Evolutionary conservation across 2,888 invertebrate species (phyloP).

Genomic region (Arrhopalites spinosus): DNA sequence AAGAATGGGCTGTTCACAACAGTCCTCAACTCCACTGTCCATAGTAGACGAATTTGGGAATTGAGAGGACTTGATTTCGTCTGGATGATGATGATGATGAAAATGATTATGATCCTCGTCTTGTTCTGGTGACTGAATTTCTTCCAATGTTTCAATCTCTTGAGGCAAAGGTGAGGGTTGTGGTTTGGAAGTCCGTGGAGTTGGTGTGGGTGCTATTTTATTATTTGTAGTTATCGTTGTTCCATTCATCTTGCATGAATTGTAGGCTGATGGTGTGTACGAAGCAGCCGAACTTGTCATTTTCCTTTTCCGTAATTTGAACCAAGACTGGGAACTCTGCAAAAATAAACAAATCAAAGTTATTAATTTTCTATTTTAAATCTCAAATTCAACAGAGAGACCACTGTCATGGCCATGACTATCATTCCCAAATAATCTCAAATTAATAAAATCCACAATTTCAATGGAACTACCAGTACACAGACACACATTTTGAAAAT

Average conservation of each 20-base stretch:
- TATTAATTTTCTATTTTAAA: no score
- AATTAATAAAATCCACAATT: no score
- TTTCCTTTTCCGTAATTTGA: conserved; percentile 53
- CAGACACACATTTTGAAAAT: no score
- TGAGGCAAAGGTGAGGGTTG: conserved; percentile 22
- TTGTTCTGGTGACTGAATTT: conserved; percentile 31
- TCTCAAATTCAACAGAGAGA: no score
- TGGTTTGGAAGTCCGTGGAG: not conserved
- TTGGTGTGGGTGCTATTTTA: not conserved
- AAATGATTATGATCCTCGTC: conserved; percentile 12
- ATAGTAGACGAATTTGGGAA: conserved; percentile 54
- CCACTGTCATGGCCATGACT: no score
- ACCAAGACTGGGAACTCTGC: conserved; percentile 45
- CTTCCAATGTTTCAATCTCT: conserved; percentile 44
- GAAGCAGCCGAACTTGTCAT: conserved; percentile 41
- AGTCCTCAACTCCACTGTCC: conserved; percentile 56
- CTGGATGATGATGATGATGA: conserved; percentile 31
- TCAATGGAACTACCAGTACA: no score
- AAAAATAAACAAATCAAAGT: no score
- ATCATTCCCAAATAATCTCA: no score
- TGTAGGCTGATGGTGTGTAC: conserved; percentile 34
- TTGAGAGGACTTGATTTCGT: conserved; percentile 34
- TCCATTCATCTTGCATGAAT: conserved; percentile 22
- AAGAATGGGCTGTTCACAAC: conserved; percentile 44
- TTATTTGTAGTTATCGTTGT: not conserved